A percentile compares a stretch with the other conserved stretches of the same genome.
Conservation (phyloP, 1,140 invertebrate species). For the Palaemon carinicauda region DNA sequence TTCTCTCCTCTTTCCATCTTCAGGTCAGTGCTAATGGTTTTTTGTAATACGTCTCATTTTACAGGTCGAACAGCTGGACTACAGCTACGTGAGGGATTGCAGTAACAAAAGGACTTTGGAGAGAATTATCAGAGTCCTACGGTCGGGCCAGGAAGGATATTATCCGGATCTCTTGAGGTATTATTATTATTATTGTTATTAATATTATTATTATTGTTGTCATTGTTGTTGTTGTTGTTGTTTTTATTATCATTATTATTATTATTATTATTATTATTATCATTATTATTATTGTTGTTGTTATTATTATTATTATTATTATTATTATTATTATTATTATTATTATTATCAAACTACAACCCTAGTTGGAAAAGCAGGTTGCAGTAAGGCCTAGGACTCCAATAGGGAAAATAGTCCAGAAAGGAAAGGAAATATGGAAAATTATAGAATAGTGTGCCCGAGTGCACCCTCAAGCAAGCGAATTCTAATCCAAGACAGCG, state of each 20-base stretch:
- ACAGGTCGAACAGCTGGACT: constrained; percentile 18
- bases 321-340: too few species aligned
- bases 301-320: background rate
- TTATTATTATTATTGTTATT: background rate
- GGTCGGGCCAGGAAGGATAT: constrained; percentile 1
- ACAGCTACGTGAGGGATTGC: constrained; percentile 14
- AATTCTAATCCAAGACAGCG: too few species aligned
- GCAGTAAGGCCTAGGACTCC: too few species aligned
- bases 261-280: background rate
- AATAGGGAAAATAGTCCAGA: too few species aligned
- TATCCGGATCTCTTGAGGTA: constrained; percentile 21
- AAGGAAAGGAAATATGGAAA: too few species aligned
- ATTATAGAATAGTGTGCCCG: too few species aligned
- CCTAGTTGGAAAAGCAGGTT: too few species aligned
- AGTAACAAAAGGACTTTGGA: background rate
- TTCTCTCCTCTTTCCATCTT: background rate
- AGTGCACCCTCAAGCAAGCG: too few species aligned
- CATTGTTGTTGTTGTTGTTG: too few species aligned
- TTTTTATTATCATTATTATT: background rate
- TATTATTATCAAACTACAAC: too few species aligned
- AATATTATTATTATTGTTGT: background rate
- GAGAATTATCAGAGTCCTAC: background rate
- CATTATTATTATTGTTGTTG: too few species aligned
- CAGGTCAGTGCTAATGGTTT: background rate
- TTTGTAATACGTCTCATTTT: background rate